Percentiles rank a stretch among this genome's conserved stretches.
phyloP scores from a whole-genome alignment of 2,888 invertebrate genomes.

The Elmis aenea region DNA sequence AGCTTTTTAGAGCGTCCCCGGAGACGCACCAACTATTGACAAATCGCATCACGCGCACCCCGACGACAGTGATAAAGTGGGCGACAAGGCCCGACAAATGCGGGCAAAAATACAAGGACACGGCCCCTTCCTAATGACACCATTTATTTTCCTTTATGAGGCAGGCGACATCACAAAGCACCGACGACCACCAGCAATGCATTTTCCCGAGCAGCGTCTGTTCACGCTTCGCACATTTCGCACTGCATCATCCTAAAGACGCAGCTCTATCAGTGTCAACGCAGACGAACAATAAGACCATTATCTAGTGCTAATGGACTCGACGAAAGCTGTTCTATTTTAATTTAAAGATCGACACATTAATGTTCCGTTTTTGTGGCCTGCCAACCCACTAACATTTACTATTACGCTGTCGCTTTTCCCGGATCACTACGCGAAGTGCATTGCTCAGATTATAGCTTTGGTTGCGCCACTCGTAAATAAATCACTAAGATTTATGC shows the following conservation, averaged over 20 bases:
- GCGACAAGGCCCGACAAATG: slow-evolving; percentile 47
- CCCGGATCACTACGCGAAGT: slow-evolving; percentile 23
- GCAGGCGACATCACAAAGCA: slow-evolving; percentile 44
- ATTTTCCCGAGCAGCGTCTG: slow-evolving; percentile 36
- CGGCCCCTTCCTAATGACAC: slow-evolving; percentile 46
- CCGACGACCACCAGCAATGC: slow-evolving; percentile 40
- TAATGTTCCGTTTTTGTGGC: slow-evolving; percentile 14
- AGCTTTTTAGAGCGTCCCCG: slow-evolving; percentile 5
- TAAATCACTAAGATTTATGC: slow-evolving; percentile 36
- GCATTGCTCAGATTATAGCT: slow-evolving; percentile 33
- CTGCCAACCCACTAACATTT: slow-evolving; percentile 26
- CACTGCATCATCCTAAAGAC: slow-evolving; percentile 25
- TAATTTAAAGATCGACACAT: slow-evolving; percentile 26
- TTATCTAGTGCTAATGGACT: slow-evolving; percentile 33
- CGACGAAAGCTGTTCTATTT: slow-evolving; percentile 30
- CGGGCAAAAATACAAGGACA: slow-evolving; percentile 45
- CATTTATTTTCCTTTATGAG: slow-evolving; percentile 47
- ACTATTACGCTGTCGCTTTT: slow-evolving; percentile 18
- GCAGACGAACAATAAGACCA: slow-evolving; percentile 29
- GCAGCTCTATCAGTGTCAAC: slow-evolving; percentile 28
- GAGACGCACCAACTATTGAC: slow-evolving; percentile 30
- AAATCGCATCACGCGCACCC: slow-evolving; percentile 37
- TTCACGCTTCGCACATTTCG: slow-evolving; percentile 27
- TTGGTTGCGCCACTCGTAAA: slow-evolving; percentile 29
- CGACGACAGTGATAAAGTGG: slow-evolving; percentile 46